These are phyloP conservation scores for Poecilia velifera DNA, from an alignment of 2,797 vertebrate genomes.

Conservation along the genomic window DNA sequence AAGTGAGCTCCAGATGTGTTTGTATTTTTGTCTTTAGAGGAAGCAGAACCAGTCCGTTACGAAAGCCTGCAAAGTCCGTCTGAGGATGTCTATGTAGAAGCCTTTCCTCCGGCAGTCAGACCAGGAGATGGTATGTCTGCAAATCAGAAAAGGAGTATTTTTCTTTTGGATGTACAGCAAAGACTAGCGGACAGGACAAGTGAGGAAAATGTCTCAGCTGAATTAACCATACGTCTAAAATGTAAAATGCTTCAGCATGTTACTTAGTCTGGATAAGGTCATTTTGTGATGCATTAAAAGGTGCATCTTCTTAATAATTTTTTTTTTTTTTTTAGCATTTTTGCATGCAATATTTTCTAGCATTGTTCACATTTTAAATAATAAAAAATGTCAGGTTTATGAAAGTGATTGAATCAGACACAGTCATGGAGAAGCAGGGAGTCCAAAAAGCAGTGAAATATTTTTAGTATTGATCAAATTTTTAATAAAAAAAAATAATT, in stretches of 20 bases:
- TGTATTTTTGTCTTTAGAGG: constrained; percentile 51
- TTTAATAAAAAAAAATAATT: not conserved
- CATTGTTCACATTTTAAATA: not conserved
- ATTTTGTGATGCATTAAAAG: not conserved
- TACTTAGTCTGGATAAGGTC: not conserved
- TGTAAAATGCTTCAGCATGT: not conserved
- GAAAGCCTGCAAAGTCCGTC: constrained; percentile 36
- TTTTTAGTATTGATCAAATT: not conserved
- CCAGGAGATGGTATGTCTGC: constrained; percentile 49
- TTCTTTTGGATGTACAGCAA: not conserved
- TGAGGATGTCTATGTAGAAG: constrained; percentile 70
- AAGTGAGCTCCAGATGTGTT: not conserved
- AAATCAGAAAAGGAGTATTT: not conserved
- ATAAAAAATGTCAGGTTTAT: not conserved
- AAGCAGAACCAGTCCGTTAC: constrained; percentile 57
- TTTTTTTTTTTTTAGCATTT: not conserved
- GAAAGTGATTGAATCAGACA: constrained; percentile 45
- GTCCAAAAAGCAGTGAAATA: not conserved
- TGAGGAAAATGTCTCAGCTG: not conserved
- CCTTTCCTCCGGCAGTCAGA: not conserved
- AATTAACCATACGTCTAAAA: not conserved
- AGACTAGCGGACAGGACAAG: not conserved
- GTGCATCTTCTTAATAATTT: not conserved
- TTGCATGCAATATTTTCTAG: not conserved
- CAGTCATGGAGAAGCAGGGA: constrained; percentile 72